Evolutionary conservation across 2,113 vertebrate genomes (phyloP), one percentile per base, ranked within the genome.

Genomic region (Eleginops maclovinus): DNA sequence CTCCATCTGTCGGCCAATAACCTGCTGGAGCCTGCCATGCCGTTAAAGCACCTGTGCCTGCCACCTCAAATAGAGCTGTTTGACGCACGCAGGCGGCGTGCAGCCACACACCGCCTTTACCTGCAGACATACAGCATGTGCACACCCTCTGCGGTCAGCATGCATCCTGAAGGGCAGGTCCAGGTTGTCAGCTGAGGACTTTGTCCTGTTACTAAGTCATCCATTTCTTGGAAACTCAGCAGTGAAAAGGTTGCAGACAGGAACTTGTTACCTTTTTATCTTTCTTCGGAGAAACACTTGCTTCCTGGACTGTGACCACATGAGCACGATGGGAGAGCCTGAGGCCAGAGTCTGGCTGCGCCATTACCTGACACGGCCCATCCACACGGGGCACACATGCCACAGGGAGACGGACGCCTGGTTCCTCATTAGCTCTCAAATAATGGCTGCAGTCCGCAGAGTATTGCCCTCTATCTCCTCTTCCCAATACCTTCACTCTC

Each of bases 1-100:
- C 79, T 90, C 94, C 94, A 95, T 95, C 94, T 95, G 94, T 92
- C 75, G 85, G 88, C 89, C 90, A 89, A 91, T 93, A 93, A 94
- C 92, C 92, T 92, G 89, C 92, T 87, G 90, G 85, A 92, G 88
- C 87, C 88, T 47, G 75, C 86, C 93, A 88, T 84, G 84, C 85
- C 81, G 87, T 86, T 86, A 68, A 72, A 51, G 87, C 94, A 94
- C 93, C 91, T 95, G 93, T 91, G 90, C 91, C 88, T 94, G 93
- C 91, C 92, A 92, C 88, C 87, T 92, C 82, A 91, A 87, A 94
- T 93, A 91, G 91, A 92, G 91, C 87, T 62, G 82, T 91, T 72
- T 91, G 85, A 91, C 79, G 65, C 86, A 89, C 2, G 46, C 77
- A 83, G 82, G 80, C 74, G 61, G 69, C 83, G 79, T 65, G 81